Base-by-base conservation (phyloP, 2,888 invertebrate genomes). In the Eilema sororculum region DNA sequence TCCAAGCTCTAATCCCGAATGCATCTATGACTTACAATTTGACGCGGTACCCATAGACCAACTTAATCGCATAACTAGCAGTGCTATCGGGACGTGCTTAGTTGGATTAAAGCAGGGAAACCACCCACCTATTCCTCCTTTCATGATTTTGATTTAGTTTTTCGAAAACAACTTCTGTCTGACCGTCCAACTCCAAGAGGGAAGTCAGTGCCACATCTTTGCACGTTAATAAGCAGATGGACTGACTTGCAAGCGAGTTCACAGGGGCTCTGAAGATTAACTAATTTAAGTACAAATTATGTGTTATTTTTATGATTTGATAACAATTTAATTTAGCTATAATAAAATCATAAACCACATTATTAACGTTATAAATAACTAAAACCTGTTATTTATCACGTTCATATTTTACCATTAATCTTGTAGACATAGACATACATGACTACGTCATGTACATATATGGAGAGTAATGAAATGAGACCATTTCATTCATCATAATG, bases 271-370 rank as follows among this genome's bases (percentile, higher is more conserved):
- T 16, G 13, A 37, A 37, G 37, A 37, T 12, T 16, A n/a, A n/a
- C n/a, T n/a, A n/a, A n/a, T n/a, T n/a, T n/a, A n/a, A n/a, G n/a
- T n/a, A n/a, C n/a, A n/a, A n/a, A n/a, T n/a, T n/a, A n/a, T n/a
- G n/a, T n/a, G n/a, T n/a, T n/a, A n/a, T n/a, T n/a, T n/a, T n/a
- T n/a, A n/a, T n/a, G n/a, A n/a, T n/a, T n/a, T n/a, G n/a, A n/a
- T n/a, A n/a, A n/a, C n/a, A n/a, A n/a, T n/a, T n/a, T n/a, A n/a
- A 33, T 8, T 33, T 1, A 33, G 30, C 8, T 33, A 33, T 20
- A 52, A 52, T n/a, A 52, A n/a, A 52, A 52, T 52, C 52, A 52
- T 52, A n/a, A n/a, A 52, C 52, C 52, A 52, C 9, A n/a, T 52
- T 9, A 20, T 52, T 52, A 2, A n/a, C 52, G n/a, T 52, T n/a